Conservation (phyloP, 2,888 invertebrate genomes). For the Drosophila recens region DNA sequence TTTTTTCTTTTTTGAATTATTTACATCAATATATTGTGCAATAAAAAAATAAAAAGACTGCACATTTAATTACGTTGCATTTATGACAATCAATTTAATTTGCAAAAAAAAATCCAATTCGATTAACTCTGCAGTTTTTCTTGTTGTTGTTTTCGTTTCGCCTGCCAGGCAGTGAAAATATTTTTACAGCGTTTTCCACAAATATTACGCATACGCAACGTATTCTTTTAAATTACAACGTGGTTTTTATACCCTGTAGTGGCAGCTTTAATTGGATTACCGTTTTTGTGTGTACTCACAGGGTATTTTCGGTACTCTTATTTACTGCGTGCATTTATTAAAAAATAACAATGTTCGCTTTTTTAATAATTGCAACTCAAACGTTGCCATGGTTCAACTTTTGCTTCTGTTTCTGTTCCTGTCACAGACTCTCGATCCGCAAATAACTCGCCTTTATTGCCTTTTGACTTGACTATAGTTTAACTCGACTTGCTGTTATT, state of each 20-base stretch:
- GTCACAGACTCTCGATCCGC: slow-evolving; percentile 6
- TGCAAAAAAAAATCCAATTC: slow-evolving; percentile 52
- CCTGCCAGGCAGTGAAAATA: slow-evolving; percentile 30
- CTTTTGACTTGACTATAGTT: slow-evolving; percentile 15
- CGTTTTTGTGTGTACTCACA: background rate
- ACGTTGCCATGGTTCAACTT: slow-evolving; percentile 24
- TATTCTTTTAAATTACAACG: slow-evolving; percentile 6
- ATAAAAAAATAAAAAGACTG: slow-evolving; percentile 9
- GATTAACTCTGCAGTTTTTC: slow-evolving; percentile 27
- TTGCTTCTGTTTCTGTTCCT: slow-evolving; percentile 1
- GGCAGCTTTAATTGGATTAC: background rate
- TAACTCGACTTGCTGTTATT: slow-evolving; percentile 15
- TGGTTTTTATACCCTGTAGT: slow-evolving; percentile 34
- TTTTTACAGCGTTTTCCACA: slow-evolving; percentile 29
- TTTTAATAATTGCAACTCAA: slow-evolving; percentile 42
- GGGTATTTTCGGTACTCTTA: slow-evolving; percentile 1
- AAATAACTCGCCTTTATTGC: slow-evolving; percentile 25
- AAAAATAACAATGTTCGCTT: slow-evolving; percentile 34
- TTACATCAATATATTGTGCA: slow-evolving; percentile 4
- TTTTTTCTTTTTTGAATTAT: background rate
- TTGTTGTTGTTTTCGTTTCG: slow-evolving; percentile 17
- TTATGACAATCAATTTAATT: slow-evolving; percentile 67
- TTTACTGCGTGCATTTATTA: slow-evolving; percentile 33
- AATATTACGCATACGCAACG: slow-evolving; percentile 60
- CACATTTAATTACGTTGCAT: slow-evolving; percentile 57